Conservation (phyloP, 1,140 invertebrate species). For the Drosophila kurseongensis region DNA sequence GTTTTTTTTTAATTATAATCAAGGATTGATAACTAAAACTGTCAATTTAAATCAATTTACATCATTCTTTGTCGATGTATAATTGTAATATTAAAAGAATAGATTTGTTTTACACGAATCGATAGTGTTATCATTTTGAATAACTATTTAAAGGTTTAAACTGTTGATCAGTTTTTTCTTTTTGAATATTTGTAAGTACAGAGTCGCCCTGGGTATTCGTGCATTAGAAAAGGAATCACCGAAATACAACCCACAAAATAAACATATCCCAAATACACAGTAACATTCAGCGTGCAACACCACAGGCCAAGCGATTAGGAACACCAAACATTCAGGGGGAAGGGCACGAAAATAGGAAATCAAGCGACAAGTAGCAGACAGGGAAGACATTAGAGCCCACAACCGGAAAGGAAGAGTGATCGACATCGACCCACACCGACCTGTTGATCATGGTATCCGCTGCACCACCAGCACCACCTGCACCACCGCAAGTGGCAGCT, state of each 20-base stretch:
- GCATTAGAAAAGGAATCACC: background rate
- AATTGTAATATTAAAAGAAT: too few species aligned
- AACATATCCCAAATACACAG: background rate
- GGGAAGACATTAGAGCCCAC: slow-evolving; percentile 12
- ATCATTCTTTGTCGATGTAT: too few species aligned
- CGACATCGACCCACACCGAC: slow-evolving; percentile 50
- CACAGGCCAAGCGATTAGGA: slow-evolving; percentile 28
- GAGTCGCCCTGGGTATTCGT: background rate
- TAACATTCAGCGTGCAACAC: slow-evolving; percentile 31
- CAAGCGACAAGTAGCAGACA: slow-evolving; percentile 22
- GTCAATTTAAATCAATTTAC: too few species aligned
- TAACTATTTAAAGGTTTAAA: background rate
- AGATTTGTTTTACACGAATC: too few species aligned
- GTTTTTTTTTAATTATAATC: too few species aligned
- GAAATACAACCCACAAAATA: background rate
- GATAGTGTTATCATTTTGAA: too few species aligned
- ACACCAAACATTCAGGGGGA: slow-evolving; percentile 28
- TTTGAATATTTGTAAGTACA: background rate
- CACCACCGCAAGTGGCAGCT: slow-evolving; percentile 33
- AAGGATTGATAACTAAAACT: too few species aligned
- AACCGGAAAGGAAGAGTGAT: slow-evolving; percentile 16
- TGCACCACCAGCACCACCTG: slow-evolving; percentile 6
- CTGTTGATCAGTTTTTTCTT: background rate
- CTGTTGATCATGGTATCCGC: slow-evolving; percentile 48
- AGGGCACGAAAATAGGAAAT: slow-evolving; percentile 13